Conservation (phyloP, 2,888 invertebrate genomes). For the Agriotes lineatus region DNA sequence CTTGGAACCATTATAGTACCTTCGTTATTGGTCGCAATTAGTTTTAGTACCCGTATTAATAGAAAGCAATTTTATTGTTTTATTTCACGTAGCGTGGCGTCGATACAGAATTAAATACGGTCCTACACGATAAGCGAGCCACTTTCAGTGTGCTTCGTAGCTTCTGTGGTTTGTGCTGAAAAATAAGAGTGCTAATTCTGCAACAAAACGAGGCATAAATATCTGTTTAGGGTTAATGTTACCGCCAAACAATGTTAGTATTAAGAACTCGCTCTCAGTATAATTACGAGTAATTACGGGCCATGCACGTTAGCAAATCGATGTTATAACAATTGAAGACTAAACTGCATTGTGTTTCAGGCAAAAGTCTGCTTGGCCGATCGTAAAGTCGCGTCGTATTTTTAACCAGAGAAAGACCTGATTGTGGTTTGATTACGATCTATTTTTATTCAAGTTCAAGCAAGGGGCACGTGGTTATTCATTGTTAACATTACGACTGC, state of each 20-base stretch:
- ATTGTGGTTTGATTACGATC: conserved; percentile 6
- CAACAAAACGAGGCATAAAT: no score
- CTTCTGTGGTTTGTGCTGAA: no score
- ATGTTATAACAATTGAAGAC: conserved; percentile 8
- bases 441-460: conserved; percentile 7
- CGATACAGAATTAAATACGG: conserved; percentile 6
- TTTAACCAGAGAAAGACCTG: background rate
- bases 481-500: background rate
- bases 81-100: conserved; percentile 10
- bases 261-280: no score
- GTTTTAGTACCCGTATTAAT: conserved; percentile 40
- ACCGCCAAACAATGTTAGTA: conserved; percentile 20
- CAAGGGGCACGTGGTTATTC: conserved; percentile 3
- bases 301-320: conserved; percentile 20
- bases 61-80: conserved; percentile 31
- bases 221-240: background rate
- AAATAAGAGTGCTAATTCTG: no score
- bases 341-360: conserved; percentile 16
- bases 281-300: conserved; percentile 18
- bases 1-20: conserved; percentile 30
- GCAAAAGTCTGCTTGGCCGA: background rate
- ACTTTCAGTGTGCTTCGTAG: no score
- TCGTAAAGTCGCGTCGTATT: conserved; percentile 13
- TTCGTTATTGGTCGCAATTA: conserved; percentile 28
- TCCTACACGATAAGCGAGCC: conserved; percentile 11